Percentiles rank a stretch among this genome's conserved stretches.
Evolutionary conservation across 2,797 vertebrate genomes (phyloP).

Genomic region (Ptychadena robeensis): DNA sequence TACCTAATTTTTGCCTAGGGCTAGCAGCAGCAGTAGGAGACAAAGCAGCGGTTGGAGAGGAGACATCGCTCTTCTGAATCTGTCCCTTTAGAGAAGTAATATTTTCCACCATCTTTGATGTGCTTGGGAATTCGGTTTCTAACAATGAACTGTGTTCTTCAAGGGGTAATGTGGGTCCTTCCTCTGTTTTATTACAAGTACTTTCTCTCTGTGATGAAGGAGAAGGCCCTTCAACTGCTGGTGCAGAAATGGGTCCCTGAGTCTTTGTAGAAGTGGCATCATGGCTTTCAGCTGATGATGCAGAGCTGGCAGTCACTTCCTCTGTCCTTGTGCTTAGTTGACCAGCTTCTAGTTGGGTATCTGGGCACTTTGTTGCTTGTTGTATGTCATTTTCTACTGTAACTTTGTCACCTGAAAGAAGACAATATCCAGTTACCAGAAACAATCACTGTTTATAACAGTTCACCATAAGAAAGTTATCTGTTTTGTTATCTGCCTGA

Average conservation of each 20-base stretch:
- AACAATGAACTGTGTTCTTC: slow-evolving; percentile 31
- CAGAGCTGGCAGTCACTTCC: slow-evolving; percentile 4
- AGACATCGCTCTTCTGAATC: slow-evolving; percentile 23
- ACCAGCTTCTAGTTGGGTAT: slow-evolving; percentile 2
- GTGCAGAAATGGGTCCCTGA: slow-evolving; percentile 13
- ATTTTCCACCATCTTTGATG: slow-evolving; percentile 17
- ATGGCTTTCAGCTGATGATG: not conserved
- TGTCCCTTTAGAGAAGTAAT: slow-evolving; percentile 21
- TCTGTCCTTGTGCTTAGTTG: slow-evolving; percentile 29
- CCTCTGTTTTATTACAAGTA: slow-evolving; percentile 12
- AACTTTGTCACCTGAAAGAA: slow-evolving; percentile 24
- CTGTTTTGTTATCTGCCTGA: no score
- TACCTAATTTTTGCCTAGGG: slow-evolving; percentile 48
- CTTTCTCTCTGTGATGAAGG: slow-evolving; percentile 21
- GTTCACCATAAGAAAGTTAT: no score
- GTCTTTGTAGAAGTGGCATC: slow-evolving; percentile 14
- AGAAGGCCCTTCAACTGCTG: slow-evolving; percentile 17
- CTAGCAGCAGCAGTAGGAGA: slow-evolving; percentile 39
- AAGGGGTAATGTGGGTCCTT: slow-evolving; percentile 41
- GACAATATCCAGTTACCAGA: not conserved
- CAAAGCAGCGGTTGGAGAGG: slow-evolving; percentile 17
- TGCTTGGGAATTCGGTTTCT: slow-evolving; percentile 22
- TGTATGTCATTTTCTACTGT: slow-evolving; percentile 20
- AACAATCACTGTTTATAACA: no score
- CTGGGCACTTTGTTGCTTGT: not conserved